Evolutionary conservation across 2,113 vertebrate genomes (phyloP).

Genomic region (Ameiurus melas): DNA sequence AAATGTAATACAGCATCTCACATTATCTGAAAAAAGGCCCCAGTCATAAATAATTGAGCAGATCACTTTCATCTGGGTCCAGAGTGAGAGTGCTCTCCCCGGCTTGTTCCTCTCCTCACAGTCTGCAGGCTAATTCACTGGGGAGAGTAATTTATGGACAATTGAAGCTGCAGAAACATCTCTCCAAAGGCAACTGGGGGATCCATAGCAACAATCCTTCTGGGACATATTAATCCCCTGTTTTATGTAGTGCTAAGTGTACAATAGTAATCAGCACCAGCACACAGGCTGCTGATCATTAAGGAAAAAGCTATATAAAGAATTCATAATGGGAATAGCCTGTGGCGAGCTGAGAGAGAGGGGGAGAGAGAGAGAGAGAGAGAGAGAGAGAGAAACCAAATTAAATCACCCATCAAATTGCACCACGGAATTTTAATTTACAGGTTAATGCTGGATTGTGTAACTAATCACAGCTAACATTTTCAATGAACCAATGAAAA

Average conservation of each 20-base stretch:
- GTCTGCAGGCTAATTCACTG: constrained; percentile 95
- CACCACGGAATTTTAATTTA: constrained; percentile 99
- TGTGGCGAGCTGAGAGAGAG: constrained; percentile 81
- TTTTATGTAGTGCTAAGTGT: constrained; percentile 99
- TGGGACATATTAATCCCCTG: constrained; percentile 99
- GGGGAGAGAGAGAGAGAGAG: constrained; percentile 58
- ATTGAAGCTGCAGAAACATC: constrained; percentile 99
- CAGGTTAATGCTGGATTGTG: constrained; percentile 99
- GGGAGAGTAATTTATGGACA: constrained; percentile 99
- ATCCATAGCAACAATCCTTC: constrained; percentile 99
- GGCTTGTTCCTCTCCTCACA: constrained; percentile 88
- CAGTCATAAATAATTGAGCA: constrained; percentile 94
- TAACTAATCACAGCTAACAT: constrained; percentile 99
- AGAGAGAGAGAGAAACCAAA: constrained; percentile 80
- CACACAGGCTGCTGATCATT: constrained; percentile 99
- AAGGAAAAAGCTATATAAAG: constrained; percentile 99
- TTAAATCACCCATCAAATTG: constrained; percentile 99
- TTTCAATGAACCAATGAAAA: constrained; percentile 89
- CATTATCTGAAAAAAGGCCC: constrained; percentile 78
- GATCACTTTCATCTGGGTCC: constrained; percentile 83
- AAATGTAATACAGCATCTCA: constrained; percentile 69
- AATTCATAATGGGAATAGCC: constrained; percentile 99
- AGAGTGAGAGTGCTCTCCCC: constrained; percentile 80
- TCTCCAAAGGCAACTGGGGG: constrained; percentile 92
- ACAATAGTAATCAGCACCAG: constrained; percentile 99